These are phyloP conservation scores for Tapera naevia DNA, from an alignment of 2,797 vertebrate species.

Conservation along the genomic window DNA sequence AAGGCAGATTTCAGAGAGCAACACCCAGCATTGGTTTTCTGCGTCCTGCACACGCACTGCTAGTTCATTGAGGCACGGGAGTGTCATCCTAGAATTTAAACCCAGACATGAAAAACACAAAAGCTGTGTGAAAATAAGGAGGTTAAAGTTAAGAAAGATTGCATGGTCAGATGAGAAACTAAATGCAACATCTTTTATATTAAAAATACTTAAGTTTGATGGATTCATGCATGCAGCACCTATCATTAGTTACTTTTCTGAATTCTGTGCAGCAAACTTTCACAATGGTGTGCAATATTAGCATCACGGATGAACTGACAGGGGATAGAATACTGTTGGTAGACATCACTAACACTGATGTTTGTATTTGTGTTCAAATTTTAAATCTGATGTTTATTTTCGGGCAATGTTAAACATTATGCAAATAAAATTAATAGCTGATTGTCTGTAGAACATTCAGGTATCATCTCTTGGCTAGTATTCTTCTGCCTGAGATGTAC, in stretches of 20 bases:
- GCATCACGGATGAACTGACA: fast-evolving
- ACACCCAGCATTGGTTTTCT: no score
- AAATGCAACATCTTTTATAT: neutral
- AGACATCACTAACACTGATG: neutral
- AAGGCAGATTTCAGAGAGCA: neutral
- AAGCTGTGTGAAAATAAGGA: neutral
- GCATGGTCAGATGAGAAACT: fast-evolving
- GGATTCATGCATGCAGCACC: neutral
- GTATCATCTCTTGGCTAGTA: neutral
- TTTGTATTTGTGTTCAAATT: neutral
- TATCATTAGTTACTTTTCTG: neutral
- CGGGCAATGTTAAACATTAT: neutral
- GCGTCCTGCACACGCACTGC: neutral
- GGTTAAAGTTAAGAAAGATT: neutral
- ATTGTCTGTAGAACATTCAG: neutral
- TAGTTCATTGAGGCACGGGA: neutral
- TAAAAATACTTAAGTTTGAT: neutral
- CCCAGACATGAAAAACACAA: neutral
- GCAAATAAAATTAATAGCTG: neutral
- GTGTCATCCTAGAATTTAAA: neutral
- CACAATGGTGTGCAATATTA: neutral
- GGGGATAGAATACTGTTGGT: neutral
- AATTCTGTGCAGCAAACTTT: neutral
- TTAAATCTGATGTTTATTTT: neutral
- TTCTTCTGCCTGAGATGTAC: neutral